These are phyloP conservation scores for Platyscapa corneri DNA, from an alignment of 1,140 invertebrate species.

Conservation along the genomic window DNA sequence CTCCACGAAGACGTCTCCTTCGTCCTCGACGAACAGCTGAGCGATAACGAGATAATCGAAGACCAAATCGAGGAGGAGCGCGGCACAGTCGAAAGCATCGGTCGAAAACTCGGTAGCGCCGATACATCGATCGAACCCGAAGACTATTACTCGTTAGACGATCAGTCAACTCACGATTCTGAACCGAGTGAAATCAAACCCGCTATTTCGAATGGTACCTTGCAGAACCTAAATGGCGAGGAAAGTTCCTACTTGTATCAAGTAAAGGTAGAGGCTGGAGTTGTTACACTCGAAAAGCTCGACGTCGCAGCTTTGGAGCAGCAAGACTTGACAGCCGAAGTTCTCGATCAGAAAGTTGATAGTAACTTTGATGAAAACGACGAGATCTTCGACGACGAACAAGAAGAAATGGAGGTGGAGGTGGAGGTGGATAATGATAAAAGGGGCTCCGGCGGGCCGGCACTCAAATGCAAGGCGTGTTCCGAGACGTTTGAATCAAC, in stretches of 20 bases:
- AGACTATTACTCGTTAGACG: background rate
- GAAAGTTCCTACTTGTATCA: slow-evolving; percentile 41
- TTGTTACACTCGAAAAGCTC: slow-evolving; percentile 55
- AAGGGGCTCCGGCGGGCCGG: background rate
- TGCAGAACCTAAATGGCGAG: background rate
- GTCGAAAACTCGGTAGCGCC: background rate
- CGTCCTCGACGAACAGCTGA: background rate
- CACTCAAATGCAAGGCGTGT: slow-evolving; percentile 68
- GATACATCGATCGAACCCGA: background rate
- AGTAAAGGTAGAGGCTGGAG: slow-evolving; percentile 51
- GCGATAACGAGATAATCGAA: background rate
- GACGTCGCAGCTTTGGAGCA: slow-evolving; percentile 46
- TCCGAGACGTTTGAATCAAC: slow-evolving; percentile 65
- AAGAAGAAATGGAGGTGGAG: background rate
- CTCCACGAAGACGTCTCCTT: slow-evolving; percentile 48
- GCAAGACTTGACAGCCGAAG: background rate
- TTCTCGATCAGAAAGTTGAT: background rate
- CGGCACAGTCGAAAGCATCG: background rate
- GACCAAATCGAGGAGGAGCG: background rate
- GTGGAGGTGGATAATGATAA: slow-evolving; percentile 7
- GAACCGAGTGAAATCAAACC: slow-evolving; percentile 6
- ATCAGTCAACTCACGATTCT: slow-evolving; percentile 38
- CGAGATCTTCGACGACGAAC: background rate
- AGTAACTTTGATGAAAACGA: background rate
- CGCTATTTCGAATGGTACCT: slow-evolving; percentile 16